Base-by-base conservation (phyloP, 2,113 vertebrate genomes). In the Sminthopsis crassicaudata region DNA sequence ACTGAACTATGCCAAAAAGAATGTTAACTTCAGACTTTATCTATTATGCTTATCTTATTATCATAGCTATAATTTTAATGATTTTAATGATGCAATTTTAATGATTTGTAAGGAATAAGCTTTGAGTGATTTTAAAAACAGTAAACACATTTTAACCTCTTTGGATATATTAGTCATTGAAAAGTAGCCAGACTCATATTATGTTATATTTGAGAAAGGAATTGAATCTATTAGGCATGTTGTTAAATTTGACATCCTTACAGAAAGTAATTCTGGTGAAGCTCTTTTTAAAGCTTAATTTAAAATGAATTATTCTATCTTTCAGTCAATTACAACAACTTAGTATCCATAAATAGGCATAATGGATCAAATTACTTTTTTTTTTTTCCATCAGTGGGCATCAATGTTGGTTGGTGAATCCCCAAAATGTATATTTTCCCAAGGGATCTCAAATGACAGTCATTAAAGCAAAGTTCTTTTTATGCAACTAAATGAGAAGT, bases 281-380 rank as follows among this genome's bases (percentile, higher is more conserved):
- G 0, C 84, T 96, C 91, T 90, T 89, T 91, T 46, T 91, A 93
- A 16, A 95, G 30, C 51, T 93, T 95, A 95, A 97, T 96, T 96
- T 93, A 96, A 94, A 96, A 92, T 91, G 46, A 46, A 91, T 84
- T 91, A 92, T 96, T 95, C 24, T 24, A 91, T 92, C 67, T 92
- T 57, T 94, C 27, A 84, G 30, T 91, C 96, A 96, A 89, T 95
- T 94, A 94, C 24, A 92, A 11, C 92, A 95, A 90, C 26, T 91
- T 94, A 94, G 50, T 90, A 76, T 91, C 42, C 89, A 92, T 53
- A 89, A 93, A 94, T 24, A 94, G 76, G 42, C 53, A 88, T 54
- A 95, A 84, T 94, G 24, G 26, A 93, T 84, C 10, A 91, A 97
- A 93, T 50, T 96, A 25, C 36, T 50, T 94, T 96, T 94, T 95